Conservation (phyloP, 2,888 invertebrate genomes). For the Piscicola geometra region DNA sequence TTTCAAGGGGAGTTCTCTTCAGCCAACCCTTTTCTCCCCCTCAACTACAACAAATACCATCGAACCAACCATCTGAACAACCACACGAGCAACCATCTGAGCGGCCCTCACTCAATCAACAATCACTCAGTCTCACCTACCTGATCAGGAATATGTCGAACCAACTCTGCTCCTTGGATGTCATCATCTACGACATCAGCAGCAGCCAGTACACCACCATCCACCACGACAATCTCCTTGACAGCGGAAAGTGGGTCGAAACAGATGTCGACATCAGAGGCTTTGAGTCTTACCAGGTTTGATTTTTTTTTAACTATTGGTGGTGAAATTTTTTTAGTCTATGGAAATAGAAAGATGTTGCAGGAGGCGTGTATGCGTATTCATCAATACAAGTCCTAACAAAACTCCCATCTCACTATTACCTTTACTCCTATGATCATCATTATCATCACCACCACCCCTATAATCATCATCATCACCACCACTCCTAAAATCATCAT, state of each 20-base stretch:
- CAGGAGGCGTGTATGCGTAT: no score
- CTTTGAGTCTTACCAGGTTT: neutral
- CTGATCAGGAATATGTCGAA: neutral
- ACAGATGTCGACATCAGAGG: neutral
- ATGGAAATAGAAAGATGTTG: no score
- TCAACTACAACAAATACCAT: no score
- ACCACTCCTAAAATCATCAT: no score
- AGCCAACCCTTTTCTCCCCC: neutral
- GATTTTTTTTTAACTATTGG: neutral
- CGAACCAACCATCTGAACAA: no score
- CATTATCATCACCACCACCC: no score
- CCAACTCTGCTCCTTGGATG: neutral
- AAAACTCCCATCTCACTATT: no score
- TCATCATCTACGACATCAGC: neutral
- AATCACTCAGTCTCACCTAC: neutral
- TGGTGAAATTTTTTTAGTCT: neutral
- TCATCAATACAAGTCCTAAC: no score
- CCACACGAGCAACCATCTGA: neutral
- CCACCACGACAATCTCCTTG: neutral
- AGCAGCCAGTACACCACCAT: neutral
- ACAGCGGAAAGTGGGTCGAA: neutral
- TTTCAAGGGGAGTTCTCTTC: neutral
- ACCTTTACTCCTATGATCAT: no score
- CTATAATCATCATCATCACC: no score
- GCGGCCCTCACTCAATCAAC: neutral